Percentiles rank a stretch among this genome's conserved stretches.
Conservation (phyloP, 30 jellyfish, hydroid and myxozoan species). For the Aurelia coerulea region DNA sequence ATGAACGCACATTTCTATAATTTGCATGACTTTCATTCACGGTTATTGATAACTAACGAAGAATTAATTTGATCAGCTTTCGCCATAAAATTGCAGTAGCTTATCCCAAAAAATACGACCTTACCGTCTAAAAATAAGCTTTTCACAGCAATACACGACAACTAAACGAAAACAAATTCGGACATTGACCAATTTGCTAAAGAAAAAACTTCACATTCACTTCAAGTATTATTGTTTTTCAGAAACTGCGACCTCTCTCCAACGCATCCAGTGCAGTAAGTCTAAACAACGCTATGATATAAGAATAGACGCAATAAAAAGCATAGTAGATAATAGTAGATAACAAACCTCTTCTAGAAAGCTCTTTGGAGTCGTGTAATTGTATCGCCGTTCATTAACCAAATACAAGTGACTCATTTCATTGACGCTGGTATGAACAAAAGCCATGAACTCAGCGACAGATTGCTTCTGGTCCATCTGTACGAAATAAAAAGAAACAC, state of each 20-base stretch:
- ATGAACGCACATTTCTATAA: too few relatives aligned
- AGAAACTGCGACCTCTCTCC: too few relatives aligned
- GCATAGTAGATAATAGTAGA: not conserved
- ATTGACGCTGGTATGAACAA: conserved; percentile 95
- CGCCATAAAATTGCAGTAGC: not conserved
- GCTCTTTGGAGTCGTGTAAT: conserved; percentile 98
- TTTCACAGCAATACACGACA: not conserved
- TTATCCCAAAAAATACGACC: not conserved
- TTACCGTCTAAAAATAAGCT: not conserved
- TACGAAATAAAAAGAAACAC: not conserved
- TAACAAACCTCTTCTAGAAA: conserved; percentile 86
- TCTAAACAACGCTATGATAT: too few relatives aligned
- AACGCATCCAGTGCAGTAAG: too few relatives aligned
- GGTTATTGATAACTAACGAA: too few relatives aligned
- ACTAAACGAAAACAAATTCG: not conserved
- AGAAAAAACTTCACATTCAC: not conserved
- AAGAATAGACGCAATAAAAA: not conserved
- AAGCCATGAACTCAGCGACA: conserved; percentile 99
- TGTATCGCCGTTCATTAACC: conserved; percentile 92
- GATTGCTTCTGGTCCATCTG: conserved; percentile 94
- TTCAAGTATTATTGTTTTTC: not conserved
- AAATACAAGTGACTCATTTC: conserved; percentile 91
- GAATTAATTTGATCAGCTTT: too few relatives aligned
- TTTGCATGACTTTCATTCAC: too few relatives aligned
- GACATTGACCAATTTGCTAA: not conserved